Evolutionary conservation across 2,888 invertebrate species (phyloP).

Genomic region (Microplitis manilae): DNA sequence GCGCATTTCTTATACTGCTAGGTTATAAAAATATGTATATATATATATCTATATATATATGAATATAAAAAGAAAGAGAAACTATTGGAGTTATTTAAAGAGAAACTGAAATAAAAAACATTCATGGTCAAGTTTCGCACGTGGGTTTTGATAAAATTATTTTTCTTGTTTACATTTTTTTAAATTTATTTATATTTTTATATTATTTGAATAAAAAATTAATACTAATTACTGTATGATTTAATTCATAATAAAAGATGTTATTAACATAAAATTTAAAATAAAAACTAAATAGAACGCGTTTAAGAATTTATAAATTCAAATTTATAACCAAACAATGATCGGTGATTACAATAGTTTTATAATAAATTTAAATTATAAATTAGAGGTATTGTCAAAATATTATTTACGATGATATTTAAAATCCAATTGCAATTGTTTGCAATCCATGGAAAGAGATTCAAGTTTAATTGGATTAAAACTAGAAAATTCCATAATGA

Average conservation of each 20-base stretch:
- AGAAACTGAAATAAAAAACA: not conserved
- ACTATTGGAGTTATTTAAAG: not conserved
- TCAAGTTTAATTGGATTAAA: not conserved
- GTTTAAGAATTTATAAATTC: not conserved
- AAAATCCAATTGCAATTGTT: constrained; percentile 33
- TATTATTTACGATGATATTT: constrained; percentile 34
- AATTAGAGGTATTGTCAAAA: not conserved
- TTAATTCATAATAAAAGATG: not conserved
- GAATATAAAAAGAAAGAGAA: not conserved
- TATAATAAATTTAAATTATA: not conserved
- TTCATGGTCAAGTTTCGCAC: not conserved
- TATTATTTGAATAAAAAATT: not conserved
- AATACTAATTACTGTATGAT: not conserved
- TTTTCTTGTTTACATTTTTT: not conserved
- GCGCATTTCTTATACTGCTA: too few relatives aligned
- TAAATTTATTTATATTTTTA: not conserved
- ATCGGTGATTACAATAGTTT: not conserved
- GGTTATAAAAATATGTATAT: too few relatives aligned
- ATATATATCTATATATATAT: too few relatives aligned
- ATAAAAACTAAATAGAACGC: not conserved
- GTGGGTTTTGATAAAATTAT: not conserved
- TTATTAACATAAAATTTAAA: not conserved
- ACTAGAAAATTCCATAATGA: constrained; percentile 34
- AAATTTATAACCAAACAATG: constrained; percentile 1
- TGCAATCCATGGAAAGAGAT: not conserved